Base-by-base conservation (phyloP, 2,797 vertebrate genomes). In the Myotis findleyi region DNA sequence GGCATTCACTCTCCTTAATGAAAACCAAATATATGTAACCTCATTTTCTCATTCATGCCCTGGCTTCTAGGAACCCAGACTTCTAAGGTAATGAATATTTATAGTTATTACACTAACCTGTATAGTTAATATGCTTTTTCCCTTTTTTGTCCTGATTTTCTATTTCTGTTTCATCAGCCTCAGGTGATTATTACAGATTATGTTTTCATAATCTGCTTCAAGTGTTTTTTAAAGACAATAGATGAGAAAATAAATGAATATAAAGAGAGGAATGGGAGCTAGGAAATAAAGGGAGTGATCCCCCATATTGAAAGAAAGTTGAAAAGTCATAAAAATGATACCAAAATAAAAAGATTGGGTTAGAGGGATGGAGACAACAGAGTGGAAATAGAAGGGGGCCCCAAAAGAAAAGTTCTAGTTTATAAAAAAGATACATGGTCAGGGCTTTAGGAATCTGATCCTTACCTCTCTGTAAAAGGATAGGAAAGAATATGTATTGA, bases 311-410 rank as follows among this genome's bases (percentile, higher is more conserved):
- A 57, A 57, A 38, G 51, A 64, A 64, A 64, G 13, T 13, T 81
- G 79, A 33, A 44, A 82, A 33, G 57, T 47, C 41, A n/a, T 23
- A n/a, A 82, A 64, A 47, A 47, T 0, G 27, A 21, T 33, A 72
- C 21, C 41, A 59, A 84, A 73, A 89, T 62, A 9, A 87, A 93
- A 72, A 49, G 8, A 44, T 13, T 85, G 59, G 5, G 11, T 49
- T 85, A 92, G 41, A 85, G 36, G 47, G 85, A 44, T 77, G 36
- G 16, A 93, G 76, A 87, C 59, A 92, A 33, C n/a, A 68, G 18
- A 57, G 55, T 81, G 4, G 73, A 89, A 83, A 82, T 75, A 89
- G 25, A 90, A 88, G 47, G 49, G 30, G 49, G 30, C 3, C 66
- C 13, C 36, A 23, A 71, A 80, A 91, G 18, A 55, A 59, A 91